These are phyloP conservation scores for Laticauda colubrina DNA, from an alignment of 2,113 vertebrate species.

Conservation along the genomic window DNA sequence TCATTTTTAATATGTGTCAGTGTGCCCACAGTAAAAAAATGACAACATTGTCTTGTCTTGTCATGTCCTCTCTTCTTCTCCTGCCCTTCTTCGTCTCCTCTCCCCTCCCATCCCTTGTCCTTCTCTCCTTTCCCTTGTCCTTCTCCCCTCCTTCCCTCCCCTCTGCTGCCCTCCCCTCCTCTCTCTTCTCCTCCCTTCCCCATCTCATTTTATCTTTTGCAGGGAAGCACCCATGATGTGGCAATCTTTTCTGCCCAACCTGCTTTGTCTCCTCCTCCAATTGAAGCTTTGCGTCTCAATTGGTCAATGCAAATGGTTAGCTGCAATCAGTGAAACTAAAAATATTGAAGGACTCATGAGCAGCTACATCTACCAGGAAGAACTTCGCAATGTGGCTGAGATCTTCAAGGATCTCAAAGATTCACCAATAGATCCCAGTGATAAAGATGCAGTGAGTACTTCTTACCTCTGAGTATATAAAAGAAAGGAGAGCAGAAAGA, in stretches of 20 bases:
- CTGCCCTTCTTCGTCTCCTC: fast-evolving
- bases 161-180: too few relatives aligned
- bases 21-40: too few relatives aligned
- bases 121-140: too few relatives aligned
- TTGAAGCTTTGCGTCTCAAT: background rate
- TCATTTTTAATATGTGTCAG: too few relatives aligned
- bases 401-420: background rate
- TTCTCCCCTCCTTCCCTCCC: too few relatives aligned
- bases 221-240: background rate
- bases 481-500: background rate
- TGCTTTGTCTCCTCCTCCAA: background rate
- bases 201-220: too few relatives aligned
- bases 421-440: background rate
- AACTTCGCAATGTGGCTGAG: fast-evolving
- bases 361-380: background rate
- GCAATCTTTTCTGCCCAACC: background rate
- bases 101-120: fast-evolving
- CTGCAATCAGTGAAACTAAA: background rate
- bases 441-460: constrained; percentile 14
- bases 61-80: too few relatives aligned
- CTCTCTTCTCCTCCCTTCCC: too few relatives aligned
- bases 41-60: too few relatives aligned
- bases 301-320: background rate
- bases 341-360: fast-evolving
- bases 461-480: background rate